Evolutionary conservation across 2,797 vertebrate species (phyloP).

Genomic region (Gorsachius magnificus): DNA sequence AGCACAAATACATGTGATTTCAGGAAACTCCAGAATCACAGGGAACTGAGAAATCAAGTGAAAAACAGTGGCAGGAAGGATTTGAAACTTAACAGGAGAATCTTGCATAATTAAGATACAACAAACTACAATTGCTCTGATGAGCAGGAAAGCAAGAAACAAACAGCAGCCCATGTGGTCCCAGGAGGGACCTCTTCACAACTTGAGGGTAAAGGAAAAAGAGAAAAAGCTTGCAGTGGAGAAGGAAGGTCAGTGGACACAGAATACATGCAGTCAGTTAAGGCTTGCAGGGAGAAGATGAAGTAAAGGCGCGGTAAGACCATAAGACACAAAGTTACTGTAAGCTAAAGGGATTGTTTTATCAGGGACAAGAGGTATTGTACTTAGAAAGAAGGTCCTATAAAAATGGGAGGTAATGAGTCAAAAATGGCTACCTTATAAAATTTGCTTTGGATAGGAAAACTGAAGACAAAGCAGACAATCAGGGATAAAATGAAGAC

Average conservation of each 20-base stretch:
- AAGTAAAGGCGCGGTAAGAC: not conserved
- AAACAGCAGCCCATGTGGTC: conserved; percentile 45
- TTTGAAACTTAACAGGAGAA: conserved; percentile 44
- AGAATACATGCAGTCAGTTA: not conserved
- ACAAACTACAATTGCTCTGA: conserved; percentile 60
- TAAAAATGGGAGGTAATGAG: not conserved
- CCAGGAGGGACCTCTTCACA: conserved; percentile 33
- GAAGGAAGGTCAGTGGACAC: not conserved
- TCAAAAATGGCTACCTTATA: not conserved
- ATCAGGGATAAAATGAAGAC: not conserved
- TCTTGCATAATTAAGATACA: conserved; percentile 62
- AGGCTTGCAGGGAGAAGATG: not conserved
- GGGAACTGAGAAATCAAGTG: conserved; percentile 6
- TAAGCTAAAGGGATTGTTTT: not conserved
- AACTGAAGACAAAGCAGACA: not conserved
- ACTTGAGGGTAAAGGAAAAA: conserved; percentile 2
- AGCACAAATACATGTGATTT: not conserved
- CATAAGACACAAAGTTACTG: not conserved
- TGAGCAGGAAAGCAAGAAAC: conserved; percentile 62
- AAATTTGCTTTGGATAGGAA: not conserved
- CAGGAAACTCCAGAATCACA: conserved; percentile 29
- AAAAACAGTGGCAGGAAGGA: conserved; percentile 54
- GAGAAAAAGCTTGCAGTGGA: not conserved
- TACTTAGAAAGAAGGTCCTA: not conserved
- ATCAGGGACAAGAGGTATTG: not conserved